Base-by-base conservation (phyloP, 2,797 vertebrate species). In the Parotocinclus haroldoi region DNA sequence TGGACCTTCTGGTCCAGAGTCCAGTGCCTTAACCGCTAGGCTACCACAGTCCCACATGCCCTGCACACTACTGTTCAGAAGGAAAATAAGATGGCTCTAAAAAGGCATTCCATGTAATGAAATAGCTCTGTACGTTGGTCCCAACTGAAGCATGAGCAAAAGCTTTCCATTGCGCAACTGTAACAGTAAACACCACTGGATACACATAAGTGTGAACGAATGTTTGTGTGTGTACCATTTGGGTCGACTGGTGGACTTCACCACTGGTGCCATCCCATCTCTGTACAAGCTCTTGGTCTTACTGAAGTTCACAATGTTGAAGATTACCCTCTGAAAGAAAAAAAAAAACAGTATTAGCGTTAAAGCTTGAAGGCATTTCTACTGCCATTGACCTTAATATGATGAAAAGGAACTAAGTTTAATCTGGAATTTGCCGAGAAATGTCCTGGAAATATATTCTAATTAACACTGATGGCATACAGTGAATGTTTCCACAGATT, bases 271-370 rank as follows among this genome's bases (percentile, higher is more conserved):
- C 96, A 99, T 99, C 54, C 96, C 95, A 81, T 99, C 96, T 89
- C 96, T 90, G 49, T 99, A 98, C 71, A 98, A 91, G 79, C 96
- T 98, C 87, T 98, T 99, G 68, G 96, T 99, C 88, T 98, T 99
- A 78, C 95, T 98, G 87, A 98, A 99, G 92, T 98, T 99, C 76
- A 98, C 95, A 1, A 98, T 88, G 62, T 98, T 98, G 87, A 99
- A 99, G 87, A 98, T 98, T 17, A 98, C 92, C 75, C 96, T 95
- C 96, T 99, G 87, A 70, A 93, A 93, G 53, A 83, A 75, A 4
- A 14, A 42, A 51, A n/a, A 17, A 58, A 40, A 48, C 17, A 38
- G 37, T 3, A 56, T 46, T 45, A 51, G 52, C 16, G 27, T 42
- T 58, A 14, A 58, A 71, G 50, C 39, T 39, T 51, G 14, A 16